Evolutionary conservation across 2,797 vertebrate genomes (phyloP).

Genomic region (Cirrhinus mrigala): DNA sequence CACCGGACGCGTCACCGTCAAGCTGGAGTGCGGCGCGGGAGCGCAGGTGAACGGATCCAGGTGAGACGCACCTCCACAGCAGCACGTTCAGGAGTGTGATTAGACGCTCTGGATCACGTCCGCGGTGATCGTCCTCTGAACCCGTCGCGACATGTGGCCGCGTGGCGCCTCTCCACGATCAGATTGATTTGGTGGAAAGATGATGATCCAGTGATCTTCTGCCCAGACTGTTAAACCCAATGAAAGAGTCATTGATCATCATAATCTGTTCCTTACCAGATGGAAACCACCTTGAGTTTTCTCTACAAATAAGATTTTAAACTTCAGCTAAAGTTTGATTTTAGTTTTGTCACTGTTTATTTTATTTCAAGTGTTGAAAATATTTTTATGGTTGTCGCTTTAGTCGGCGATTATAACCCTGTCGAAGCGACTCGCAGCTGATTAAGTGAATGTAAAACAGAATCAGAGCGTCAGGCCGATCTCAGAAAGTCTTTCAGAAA

Average conservation of each 20-base stretch:
- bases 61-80: conserved; percentile 69
- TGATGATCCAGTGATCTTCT: conserved; percentile 44
- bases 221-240: conserved; percentile 51
- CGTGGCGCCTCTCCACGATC: conserved; percentile 42
- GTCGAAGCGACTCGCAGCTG: no score
- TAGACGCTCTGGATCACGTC: neutral
- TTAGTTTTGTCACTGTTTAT: no score
- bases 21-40: conserved; percentile 87
- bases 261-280: conserved; percentile 6
- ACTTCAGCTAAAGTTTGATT: no score
- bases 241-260: conserved; percentile 39
- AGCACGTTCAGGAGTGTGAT: no score
- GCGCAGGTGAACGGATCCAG: conserved; percentile 66
- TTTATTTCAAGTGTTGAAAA: no score
- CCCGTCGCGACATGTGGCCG: conserved; percentile 24
- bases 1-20: conserved; percentile 84
- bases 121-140: neutral
- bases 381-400: no score
- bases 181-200: conserved; percentile 41
- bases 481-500: no score
- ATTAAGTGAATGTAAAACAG: no score
- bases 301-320: neutral
- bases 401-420: neutral
- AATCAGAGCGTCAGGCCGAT: no score
- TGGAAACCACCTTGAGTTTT: neutral